phyloP scores from a whole-genome alignment of 2,113 vertebrate species.

The Dasyurus viverrinus region DNA sequence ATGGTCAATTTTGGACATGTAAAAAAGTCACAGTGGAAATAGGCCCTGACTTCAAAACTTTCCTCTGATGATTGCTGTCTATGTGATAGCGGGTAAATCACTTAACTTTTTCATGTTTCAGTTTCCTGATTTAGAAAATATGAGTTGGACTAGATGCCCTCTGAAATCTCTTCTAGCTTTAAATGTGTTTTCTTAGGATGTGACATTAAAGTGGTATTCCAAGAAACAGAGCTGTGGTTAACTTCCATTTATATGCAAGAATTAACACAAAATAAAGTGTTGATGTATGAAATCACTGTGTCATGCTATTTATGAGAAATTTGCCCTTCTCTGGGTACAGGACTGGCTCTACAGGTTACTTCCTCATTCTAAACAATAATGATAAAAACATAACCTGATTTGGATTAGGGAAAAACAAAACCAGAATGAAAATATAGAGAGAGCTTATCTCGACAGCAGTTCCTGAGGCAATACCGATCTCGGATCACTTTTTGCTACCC shows the following conservation, averaged over 20 bases:
- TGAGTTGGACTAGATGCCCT: background rate
- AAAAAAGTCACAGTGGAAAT: background rate
- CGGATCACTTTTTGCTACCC: background rate
- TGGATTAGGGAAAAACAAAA: background rate
- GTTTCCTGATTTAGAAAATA: background rate
- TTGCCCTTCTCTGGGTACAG: background rate
- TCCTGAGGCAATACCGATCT: background rate
- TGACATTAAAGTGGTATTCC: background rate
- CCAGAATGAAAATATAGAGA: background rate
- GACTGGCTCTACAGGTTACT: background rate
- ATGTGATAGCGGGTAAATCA: background rate
- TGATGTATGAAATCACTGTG: background rate
- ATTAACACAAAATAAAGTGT: background rate
- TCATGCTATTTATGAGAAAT: background rate
- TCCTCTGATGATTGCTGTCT: background rate
- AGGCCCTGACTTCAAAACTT: background rate
- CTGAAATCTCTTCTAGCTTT: background rate
- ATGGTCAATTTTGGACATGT: background rate
- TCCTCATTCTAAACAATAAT: background rate
- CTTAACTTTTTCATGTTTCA: background rate
- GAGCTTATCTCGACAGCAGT: background rate
- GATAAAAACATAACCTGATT: background rate
- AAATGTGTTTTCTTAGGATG: background rate
- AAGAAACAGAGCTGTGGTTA: background rate
- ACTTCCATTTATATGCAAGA: background rate